A percentile compares a stretch with the other conserved stretches of the same genome.
These are phyloP conservation scores for Drosophila stalkeri DNA, from an alignment of 2,888 invertebrate genomes.

Conservation along the genomic window DNA sequence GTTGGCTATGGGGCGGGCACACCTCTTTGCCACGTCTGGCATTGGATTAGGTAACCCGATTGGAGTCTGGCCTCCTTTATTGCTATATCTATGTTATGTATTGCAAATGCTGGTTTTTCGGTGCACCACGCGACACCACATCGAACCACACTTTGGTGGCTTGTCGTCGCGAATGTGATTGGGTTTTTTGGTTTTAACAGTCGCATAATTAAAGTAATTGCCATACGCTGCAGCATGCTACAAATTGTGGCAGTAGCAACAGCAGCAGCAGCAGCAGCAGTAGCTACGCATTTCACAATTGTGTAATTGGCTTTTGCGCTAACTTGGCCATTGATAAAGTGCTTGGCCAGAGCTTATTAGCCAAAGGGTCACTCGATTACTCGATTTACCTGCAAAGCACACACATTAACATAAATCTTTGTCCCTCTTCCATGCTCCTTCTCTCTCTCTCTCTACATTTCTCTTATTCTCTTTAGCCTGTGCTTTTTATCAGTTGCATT, in stretches of 20 bases:
- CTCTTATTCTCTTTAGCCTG: slow-evolving; percentile 7
- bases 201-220: slow-evolving; percentile 79
- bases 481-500: slow-evolving; percentile 39
- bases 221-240: slow-evolving; percentile 65
- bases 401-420: slow-evolving; percentile 28
- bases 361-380: slow-evolving; percentile 4
- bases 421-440: too few relatives aligned
- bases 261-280: slow-evolving; percentile 21
- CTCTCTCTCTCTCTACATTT: not conserved
- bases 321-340: slow-evolving; percentile 45
- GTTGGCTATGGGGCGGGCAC: slow-evolving; percentile 58
- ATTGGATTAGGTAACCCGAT: slow-evolving; percentile 62
- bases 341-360: slow-evolving; percentile 8
- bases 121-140: slow-evolving; percentile 21
- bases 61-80: slow-evolving; percentile 15
- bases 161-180: slow-evolving; percentile 58
- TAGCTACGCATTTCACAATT: slow-evolving; percentile 74
- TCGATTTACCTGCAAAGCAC: slow-evolving; percentile 4
- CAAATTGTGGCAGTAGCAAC: slow-evolving; percentile 65
- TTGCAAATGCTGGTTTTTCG: slow-evolving; percentile 34
- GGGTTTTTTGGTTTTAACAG: slow-evolving; percentile 59
- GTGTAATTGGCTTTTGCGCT: slow-evolving; percentile 63
- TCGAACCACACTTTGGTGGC: slow-evolving; percentile 48
- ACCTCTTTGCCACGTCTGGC: slow-evolving; percentile 65
- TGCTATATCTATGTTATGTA: slow-evolving; percentile 13